phyloP scores from a whole-genome alignment of 2,888 invertebrate genomes.

The Synergus gifuensis region DNA sequence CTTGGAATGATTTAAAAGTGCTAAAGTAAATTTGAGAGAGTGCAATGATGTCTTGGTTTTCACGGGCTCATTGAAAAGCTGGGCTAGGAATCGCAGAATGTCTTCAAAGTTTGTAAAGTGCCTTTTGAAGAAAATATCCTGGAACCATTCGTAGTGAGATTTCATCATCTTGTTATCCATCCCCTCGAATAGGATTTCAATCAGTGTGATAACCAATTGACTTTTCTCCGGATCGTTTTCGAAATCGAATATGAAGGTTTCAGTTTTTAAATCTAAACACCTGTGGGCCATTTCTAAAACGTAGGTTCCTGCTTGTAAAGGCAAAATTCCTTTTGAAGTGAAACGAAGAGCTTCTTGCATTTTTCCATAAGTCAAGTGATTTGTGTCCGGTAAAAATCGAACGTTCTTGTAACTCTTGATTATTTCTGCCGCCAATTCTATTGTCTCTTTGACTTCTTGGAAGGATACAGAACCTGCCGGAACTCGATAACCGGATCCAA shows the following conservation, averaged over 20 bases:
- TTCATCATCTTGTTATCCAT: slow-evolving; percentile 57
- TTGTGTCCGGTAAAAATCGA: slow-evolving; percentile 61
- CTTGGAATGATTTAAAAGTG: slow-evolving; percentile 72
- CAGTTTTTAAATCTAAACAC: slow-evolving; percentile 67
- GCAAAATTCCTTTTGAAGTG: slow-evolving; percentile 67
- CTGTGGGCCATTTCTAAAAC: slow-evolving; percentile 75
- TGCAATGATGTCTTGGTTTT: slow-evolving; percentile 66
- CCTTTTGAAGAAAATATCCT: slow-evolving; percentile 72
- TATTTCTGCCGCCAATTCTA: slow-evolving; percentile 72
- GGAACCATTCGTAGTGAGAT: slow-evolving; percentile 71
- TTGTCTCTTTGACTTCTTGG: slow-evolving; percentile 65
- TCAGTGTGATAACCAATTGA: slow-evolving; percentile 64
- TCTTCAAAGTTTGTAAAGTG: slow-evolving; percentile 69
- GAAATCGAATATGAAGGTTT: slow-evolving; percentile 66
- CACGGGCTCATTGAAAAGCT: slow-evolving; percentile 69
- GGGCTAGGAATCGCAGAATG: slow-evolving; percentile 68
- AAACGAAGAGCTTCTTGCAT: slow-evolving; percentile 67
- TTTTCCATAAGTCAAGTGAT: slow-evolving; percentile 70
- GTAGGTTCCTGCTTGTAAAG: slow-evolving; percentile 72
- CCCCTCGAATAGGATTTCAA: slow-evolving; percentile 72
- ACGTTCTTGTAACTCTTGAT: slow-evolving; percentile 66
- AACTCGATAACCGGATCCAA: slow-evolving; percentile 73
- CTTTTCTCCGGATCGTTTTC: slow-evolving; percentile 66
- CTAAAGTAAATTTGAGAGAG: slow-evolving; percentile 72
- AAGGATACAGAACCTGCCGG: slow-evolving; percentile 67